Evolutionary conservation across 2,797 vertebrate species (phyloP).

Genomic region (Stomatorhinus walkeri): DNA sequence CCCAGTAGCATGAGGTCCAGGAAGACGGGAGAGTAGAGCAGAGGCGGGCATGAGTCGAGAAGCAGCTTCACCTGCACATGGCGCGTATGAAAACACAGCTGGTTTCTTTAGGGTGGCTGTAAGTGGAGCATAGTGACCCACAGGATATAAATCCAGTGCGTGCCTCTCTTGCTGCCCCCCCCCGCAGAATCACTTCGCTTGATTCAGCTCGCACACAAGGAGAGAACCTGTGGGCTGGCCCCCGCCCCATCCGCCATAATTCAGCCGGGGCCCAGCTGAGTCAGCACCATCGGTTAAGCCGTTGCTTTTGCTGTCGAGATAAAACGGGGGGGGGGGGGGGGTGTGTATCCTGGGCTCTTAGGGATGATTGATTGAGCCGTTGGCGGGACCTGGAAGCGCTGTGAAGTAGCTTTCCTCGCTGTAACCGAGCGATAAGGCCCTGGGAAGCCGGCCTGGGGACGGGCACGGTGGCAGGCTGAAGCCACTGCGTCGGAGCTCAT

Average conservation of each 20-base stretch:
- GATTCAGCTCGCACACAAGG: not conserved
- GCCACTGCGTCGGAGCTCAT: not conserved
- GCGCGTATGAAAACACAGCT: not conserved
- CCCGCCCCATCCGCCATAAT: not conserved
- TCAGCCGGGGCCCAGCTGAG: not conserved
- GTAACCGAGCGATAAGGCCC: not conserved
- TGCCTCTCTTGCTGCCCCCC: not conserved
- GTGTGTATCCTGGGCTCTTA: not conserved
- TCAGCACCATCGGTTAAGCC: not conserved
- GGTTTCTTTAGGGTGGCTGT: not conserved
- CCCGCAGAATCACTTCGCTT: not conserved
- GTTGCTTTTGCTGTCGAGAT: slow-evolving; percentile 19
- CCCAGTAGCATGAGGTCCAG: not conserved
- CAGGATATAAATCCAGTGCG: not conserved
- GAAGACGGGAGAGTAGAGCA: not conserved
- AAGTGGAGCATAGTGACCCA: not conserved
- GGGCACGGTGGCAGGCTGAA: too few species aligned
- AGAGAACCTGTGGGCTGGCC: not conserved
- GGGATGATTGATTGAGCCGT: slow-evolving; percentile 14
- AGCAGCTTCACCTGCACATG: not conserved
- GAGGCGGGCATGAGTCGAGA: not conserved
- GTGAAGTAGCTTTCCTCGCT: not conserved
- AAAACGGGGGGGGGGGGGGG: slow-evolving; percentile 8
- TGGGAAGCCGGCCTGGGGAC: not conserved
- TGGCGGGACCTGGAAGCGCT: not conserved